A percentile compares a stretch with the other conserved stretches of the same genome.
phyloP scores from a whole-genome alignment of 2,888 invertebrate species.

The Drosophila mimetica region DNA sequence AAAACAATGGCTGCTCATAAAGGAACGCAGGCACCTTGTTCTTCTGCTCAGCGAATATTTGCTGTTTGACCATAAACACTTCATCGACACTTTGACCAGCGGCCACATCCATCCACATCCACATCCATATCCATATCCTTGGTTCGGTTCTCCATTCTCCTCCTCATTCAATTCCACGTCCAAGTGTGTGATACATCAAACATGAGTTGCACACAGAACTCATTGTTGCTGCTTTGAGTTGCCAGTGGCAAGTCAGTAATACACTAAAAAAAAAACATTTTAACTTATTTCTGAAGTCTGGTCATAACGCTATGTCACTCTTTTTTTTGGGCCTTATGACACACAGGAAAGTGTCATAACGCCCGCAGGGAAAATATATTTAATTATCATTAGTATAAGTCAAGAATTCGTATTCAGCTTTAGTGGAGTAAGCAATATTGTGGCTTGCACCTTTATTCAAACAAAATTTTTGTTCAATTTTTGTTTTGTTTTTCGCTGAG shows the following conservation, averaged over 20 bases:
- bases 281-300: background rate
- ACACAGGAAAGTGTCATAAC: no score
- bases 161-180: slow-evolving; percentile 9
- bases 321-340: no score
- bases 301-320: no score
- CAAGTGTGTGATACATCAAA: slow-evolving; percentile 60
- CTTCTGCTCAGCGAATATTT: slow-evolving; percentile 11
- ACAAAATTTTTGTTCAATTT: no score
- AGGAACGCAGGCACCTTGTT: slow-evolving; percentile 11
- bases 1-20: slow-evolving; percentile 6
- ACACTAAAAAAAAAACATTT: background rate
- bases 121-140: slow-evolving; percentile 5
- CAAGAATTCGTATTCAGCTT: no score
- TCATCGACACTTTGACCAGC: slow-evolving; percentile 54
- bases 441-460: no score
- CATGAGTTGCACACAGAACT: slow-evolving; percentile 54
- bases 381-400: no score
- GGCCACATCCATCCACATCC: slow-evolving; percentile 10
- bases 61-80: slow-evolving; percentile 65
- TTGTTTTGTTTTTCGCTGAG: background rate
- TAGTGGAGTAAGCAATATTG: no score
- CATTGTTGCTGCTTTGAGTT: slow-evolving; percentile 8
- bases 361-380: no score
- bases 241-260: background rate
- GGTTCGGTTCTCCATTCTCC: slow-evolving; percentile 2